Conservation (phyloP, 2,797 vertebrate species). For the Leuciscus waleckii region DNA sequence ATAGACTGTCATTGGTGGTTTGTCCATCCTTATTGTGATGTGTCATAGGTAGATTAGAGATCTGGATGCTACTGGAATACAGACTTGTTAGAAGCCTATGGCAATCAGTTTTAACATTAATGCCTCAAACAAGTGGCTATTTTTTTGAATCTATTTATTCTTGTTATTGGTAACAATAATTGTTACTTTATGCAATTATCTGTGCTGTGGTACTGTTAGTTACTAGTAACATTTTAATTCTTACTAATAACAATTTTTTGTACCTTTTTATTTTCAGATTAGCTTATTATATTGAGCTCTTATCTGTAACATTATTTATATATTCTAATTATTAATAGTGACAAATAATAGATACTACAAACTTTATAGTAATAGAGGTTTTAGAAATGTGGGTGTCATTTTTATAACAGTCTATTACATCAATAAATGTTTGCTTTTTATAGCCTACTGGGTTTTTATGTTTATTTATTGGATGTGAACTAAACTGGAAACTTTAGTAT, state of each 20-base stretch:
- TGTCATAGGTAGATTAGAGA: background rate
- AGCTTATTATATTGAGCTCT: background rate
- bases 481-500: background rate
- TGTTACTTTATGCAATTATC: background rate
- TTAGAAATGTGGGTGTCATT: background rate
- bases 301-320: background rate
- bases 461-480: background rate
- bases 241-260: background rate
- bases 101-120: background rate
- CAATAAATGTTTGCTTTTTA: background rate
- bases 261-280: background rate
- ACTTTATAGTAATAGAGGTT: background rate
- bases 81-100: background rate
- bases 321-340: background rate
- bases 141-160: background rate
- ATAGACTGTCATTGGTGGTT: background rate
- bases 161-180: background rate
- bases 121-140: background rate
- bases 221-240: background rate
- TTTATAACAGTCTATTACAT: background rate
- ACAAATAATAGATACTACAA: too few species aligned
- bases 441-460: background rate
- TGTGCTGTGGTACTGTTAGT: background rate
- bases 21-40: background rate
- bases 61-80: background rate